Evolutionary conservation across 2,888 invertebrate species (phyloP).

Genomic region (Spilarctia lutea): DNA sequence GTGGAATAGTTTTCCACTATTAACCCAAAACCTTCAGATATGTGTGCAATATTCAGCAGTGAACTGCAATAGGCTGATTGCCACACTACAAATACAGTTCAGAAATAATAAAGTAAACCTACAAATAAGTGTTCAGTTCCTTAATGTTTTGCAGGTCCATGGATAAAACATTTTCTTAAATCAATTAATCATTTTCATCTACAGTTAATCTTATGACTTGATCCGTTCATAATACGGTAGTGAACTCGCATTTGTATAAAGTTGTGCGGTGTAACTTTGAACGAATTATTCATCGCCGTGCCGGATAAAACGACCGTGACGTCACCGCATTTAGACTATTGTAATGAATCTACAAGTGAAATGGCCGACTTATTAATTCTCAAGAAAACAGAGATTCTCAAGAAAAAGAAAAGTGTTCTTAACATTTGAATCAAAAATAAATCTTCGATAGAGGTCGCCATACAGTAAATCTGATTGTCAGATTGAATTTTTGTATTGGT

Average conservation of each 20-base stretch:
- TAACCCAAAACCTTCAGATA: no score
- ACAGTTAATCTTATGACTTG: conserved; percentile 48
- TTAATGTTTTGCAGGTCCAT: background rate
- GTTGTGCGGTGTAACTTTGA: conserved; percentile 73
- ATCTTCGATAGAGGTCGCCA: background rate
- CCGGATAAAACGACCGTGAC: conserved; percentile 68
- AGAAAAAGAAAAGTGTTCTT: background rate
- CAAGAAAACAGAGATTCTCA: conserved; percentile 3
- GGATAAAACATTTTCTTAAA: background rate
- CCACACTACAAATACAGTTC: no score
- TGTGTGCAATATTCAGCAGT: no score
- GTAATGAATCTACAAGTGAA: conserved; percentile 40
- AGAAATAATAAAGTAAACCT: no score
- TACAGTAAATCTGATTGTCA: background rate
- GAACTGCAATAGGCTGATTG: no score
- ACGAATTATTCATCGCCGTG: conserved; percentile 78
- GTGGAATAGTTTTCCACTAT: no score
- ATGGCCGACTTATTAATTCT: conserved; percentile 27
- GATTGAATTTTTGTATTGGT: no score
- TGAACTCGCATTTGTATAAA: conserved; percentile 77
- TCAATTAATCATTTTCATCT: conserved; percentile 3
- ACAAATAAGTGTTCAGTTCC: background rate
- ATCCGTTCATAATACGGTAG: conserved; percentile 52
- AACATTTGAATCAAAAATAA: background rate
- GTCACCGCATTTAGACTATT: conserved; percentile 42